Base-by-base conservation (phyloP, 2,113 vertebrate genomes). In the Caranx ignobilis region DNA sequence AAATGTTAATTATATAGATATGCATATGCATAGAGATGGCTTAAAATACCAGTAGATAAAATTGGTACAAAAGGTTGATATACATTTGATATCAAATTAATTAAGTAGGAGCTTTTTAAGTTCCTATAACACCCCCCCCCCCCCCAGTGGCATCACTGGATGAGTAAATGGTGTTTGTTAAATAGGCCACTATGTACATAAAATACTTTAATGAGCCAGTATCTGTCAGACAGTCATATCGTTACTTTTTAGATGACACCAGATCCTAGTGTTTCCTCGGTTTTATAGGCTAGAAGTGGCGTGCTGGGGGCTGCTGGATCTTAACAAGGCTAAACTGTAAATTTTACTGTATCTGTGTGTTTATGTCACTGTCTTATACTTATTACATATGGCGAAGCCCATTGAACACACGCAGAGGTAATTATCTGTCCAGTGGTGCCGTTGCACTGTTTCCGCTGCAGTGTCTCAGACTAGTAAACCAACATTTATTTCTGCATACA, bases 331-430 rank as follows among this genome's bases (percentile, higher is more conserved):
- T 21, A 4, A 54, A 45, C 26, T 61, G 52, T 64, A 71, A 32
- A 66, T 61, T 72, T 72, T 39, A 70, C 26, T 62, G 9, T 59
- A 72, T 41, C 31, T 65, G 16, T 21, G 18, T 39, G 1, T 72
- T 65, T 64, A 21, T 52, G 21, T 37, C 31, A 83, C 31, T 32
- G 45, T 78, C 50, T 34, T 56, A 55, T 75, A 75, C 18, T 55
- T 26, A 26, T 41, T 66, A 39, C 31, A 65, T 59, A 54, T 66
- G 74, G 7, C 18, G 1, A 1, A 45, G 26, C 21, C 26, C 31
- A 48, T 18, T 5, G 18, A 68, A 62, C 69, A 50, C 41, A 35
- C 13, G 48, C 62, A 68, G 34, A 62, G 57, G 37, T 31, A 65
- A 70, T 79, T 56, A 48, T 60, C 55, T 75, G 11, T 70, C 31